Evolutionary conservation across 2,888 invertebrate species (phyloP), one percentile per base, ranked within the genome.

Genomic region (Acholoe squamosa): DNA sequence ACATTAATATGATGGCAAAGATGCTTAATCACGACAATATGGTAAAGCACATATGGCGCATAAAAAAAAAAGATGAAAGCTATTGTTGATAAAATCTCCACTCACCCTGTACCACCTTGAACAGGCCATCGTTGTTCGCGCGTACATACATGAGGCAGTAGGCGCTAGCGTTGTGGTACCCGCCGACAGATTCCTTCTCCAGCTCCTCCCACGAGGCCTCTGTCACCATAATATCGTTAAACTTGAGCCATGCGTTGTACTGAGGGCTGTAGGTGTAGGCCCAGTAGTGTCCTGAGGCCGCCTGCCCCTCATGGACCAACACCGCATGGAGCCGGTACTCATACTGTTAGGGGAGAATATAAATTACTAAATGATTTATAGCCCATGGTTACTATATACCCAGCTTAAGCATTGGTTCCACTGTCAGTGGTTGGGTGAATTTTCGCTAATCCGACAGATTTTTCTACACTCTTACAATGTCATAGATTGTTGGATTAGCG

Each of bases 271-370:
- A 95, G 61, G 96, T 95, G 93, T 96, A 96, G 0, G 96, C 96
- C 96, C 96, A 96, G 94, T 96, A 96, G 93, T 96, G 96, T 33
- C 96, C 96, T 0, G 96, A 96, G 16, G 96, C 96, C 19, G 96
- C 96, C 92, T 96, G 96, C 31, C 96, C 96, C 92, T 96, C 96
- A 92, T 96, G 96, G 7, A 96, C 96, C 91, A 96, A 93, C 80
- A 96, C 96, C 28, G 96, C 96, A 93, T 96, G 96, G 33, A 96
- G 93, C 91, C 95, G 94, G 93, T 96, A 96, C 7, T 95, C 95
- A 90, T 94, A 93, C 95, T 96, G 93, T 31, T 12, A 61, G 12
- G n/a, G 10, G 3, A 43, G 10, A 43, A 43, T 43, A 43, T 43
- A 43, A 43, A 43, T 43, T 43, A 43, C n/a, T n/a, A n/a, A n/a